Evolutionary conservation across 2,797 vertebrate species (phyloP).

Genomic region (Pseudocheirus occidentalis): DNA sequence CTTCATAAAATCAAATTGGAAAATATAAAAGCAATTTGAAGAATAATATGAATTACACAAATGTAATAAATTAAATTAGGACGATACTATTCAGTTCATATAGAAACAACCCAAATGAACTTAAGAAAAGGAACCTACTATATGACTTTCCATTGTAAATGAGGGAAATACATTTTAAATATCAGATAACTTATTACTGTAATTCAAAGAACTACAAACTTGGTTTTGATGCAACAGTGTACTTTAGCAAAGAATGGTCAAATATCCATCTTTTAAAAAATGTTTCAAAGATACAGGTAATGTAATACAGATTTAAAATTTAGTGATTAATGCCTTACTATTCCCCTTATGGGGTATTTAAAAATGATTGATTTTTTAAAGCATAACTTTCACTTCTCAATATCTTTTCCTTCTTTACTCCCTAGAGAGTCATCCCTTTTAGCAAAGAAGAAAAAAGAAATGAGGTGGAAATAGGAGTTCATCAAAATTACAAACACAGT

Average conservation of each 20-base stretch:
- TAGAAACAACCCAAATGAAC: not conserved
- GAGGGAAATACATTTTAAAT: not conserved
- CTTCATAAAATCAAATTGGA: not conserved
- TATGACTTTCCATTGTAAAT: not conserved
- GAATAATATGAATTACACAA: not conserved
- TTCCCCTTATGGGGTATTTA: not conserved
- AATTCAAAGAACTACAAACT: not conserved
- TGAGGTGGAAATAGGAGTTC: not conserved
- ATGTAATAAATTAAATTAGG: not conserved
- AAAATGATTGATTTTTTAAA: not conserved
- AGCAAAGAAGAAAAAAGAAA: not conserved
- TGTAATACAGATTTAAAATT: not conserved
- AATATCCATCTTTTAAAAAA: not conserved
- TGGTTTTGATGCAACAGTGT: not conserved
- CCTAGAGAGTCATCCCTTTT: not conserved
- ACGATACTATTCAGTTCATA: not conserved
- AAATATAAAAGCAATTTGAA: not conserved
- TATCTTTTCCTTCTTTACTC: not conserved
- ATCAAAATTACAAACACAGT: not conserved
- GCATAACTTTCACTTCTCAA: not conserved
- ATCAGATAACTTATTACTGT: not conserved
- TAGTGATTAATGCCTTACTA: not conserved
- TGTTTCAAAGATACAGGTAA: not conserved
- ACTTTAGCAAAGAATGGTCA: not conserved
- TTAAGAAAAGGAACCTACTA: not conserved